These are phyloP conservation scores for Macrosteles quadrilineatus DNA, from an alignment of 1,140 invertebrate species.

Conservation along the genomic window DNA sequence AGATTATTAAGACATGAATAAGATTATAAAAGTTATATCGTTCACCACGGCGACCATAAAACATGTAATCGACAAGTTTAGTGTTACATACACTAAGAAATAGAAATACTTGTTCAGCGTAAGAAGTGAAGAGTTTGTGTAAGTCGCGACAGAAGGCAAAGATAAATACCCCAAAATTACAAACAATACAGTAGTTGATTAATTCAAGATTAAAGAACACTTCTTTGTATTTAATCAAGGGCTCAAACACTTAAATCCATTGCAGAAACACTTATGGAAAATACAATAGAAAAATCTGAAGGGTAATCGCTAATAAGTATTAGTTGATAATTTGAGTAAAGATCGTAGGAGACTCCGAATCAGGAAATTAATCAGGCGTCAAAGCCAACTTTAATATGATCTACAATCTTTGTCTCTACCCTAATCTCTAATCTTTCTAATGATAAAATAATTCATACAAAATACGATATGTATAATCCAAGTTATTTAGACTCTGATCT, in stretches of 20 bases:
- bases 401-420: constrained; percentile 23
- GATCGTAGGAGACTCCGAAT: not conserved
- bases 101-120: constrained; percentile 1
- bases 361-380: not conserved
- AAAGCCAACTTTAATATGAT: constrained; percentile 7
- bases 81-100: constrained; percentile 9
- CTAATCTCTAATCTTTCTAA: constrained; percentile 28
- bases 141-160: not conserved
- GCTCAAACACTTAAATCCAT: no score
- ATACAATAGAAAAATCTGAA: no score
- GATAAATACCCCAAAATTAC: no score
- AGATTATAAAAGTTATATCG: not conserved
- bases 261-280: no score
- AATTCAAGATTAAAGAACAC: no score
- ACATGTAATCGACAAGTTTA: not conserved
- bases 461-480: constrained; percentile 32
- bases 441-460: constrained; percentile 30
- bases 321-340: no score
- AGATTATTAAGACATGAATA: not conserved
- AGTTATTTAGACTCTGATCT: constrained; percentile 19
- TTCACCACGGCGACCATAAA: not conserved
- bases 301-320: no score
- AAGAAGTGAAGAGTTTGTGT: constrained; percentile 21
- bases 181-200: no score
- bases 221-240: no score